Evolutionary conservation across 2,888 invertebrate species (phyloP).

Genomic region (Phortica magna): DNA sequence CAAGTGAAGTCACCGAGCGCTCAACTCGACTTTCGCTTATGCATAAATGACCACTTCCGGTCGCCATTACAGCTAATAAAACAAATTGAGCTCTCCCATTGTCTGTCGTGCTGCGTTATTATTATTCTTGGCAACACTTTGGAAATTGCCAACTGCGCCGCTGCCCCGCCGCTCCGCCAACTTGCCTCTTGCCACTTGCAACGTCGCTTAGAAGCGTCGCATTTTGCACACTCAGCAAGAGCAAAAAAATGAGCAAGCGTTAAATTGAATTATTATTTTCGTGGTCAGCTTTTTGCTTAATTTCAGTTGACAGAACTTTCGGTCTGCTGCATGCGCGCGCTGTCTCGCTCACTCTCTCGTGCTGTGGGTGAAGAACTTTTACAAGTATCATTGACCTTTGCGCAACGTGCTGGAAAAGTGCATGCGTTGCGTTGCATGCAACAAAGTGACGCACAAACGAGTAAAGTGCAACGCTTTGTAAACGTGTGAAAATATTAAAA

Average conservation of each 20-base stretch:
- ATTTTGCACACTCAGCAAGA: no score
- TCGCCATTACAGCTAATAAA: constrained; percentile 3
- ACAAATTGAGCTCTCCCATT: background rate
- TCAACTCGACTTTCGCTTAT: background rate
- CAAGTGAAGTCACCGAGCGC: background rate
- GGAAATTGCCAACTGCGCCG: background rate
- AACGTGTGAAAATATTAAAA: constrained; percentile 67
- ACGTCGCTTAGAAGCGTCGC: background rate
- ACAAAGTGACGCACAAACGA: background rate
- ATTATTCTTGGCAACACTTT: background rate
- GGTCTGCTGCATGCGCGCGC: no score
- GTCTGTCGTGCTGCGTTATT: background rate
- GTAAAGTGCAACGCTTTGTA: constrained; percentile 36
- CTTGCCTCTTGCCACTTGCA: background rate
- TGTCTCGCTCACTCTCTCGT: background rate
- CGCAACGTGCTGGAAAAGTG: background rate
- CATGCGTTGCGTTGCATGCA: background rate
- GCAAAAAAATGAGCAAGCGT: background rate
- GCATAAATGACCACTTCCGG: constrained; percentile 11
- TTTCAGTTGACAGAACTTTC: no score
- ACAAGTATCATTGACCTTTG: constrained; percentile 67
- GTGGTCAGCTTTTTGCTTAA: no score
- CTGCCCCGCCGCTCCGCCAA: background rate
- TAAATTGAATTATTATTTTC: background rate
- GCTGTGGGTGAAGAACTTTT: background rate